These are phyloP conservation scores for Eupristina koningsbergeri DNA, from an alignment of 1,140 invertebrate genomes.

Conservation along the genomic window DNA sequence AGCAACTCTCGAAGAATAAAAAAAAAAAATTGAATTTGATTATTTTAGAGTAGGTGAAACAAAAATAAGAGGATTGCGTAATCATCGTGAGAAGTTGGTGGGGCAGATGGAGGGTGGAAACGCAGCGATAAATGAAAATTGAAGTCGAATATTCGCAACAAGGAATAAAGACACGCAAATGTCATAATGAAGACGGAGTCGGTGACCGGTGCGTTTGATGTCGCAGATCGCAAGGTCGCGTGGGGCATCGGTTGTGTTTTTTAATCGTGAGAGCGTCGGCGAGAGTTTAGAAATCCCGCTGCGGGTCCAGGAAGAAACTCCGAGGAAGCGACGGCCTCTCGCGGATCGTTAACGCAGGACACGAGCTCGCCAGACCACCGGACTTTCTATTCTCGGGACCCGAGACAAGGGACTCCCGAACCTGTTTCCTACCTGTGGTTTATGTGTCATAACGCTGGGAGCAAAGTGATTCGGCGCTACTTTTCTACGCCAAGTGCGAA, in stretches of 20 bases:
- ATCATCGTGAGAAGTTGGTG: not conserved
- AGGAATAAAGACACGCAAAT: not conserved
- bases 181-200: conserved; percentile 5
- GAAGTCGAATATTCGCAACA: not conserved
- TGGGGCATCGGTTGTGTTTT: not conserved
- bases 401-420: not conserved
- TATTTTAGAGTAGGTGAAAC: no score
- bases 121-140: not conserved
- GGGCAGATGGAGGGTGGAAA: not conserved
- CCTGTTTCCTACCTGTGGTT: conserved; percentile 42
- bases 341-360: conserved; percentile 34
- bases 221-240: not conserved
- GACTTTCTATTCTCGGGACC: not conserved
- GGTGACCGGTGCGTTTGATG: conserved; percentile 35
- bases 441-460: conserved; percentile 54
- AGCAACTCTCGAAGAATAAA: no score
- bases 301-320: not conserved
- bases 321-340: conserved; percentile 19
- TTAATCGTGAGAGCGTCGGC: not conserved
- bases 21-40: no score
- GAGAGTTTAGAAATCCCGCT: conserved; percentile 9
- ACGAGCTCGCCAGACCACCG: conserved; percentile 1
- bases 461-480: conserved; percentile 40
- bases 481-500: conserved; percentile 34
- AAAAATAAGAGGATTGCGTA: not conserved